A percentile compares a stretch with the other conserved stretches of the same genome.
Conservation (phyloP, 2,113 vertebrate species). For the Sapayoa aenigma region DNA sequence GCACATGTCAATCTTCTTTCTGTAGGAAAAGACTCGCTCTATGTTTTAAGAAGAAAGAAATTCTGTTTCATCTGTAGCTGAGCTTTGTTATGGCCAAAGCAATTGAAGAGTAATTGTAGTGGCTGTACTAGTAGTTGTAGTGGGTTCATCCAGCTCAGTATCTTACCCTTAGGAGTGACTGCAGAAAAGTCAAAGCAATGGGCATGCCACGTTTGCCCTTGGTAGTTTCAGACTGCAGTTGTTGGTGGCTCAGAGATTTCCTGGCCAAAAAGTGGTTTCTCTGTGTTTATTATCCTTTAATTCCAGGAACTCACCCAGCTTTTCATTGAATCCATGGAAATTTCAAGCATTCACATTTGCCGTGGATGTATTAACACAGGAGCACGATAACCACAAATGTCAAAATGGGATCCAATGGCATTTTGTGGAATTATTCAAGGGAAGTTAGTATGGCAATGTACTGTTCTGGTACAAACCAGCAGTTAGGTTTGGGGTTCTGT, state of each 20-base stretch:
- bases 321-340: neutral
- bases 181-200: neutral
- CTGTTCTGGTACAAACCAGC: neutral
- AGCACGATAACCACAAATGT: neutral
- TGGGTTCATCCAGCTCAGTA: neutral
- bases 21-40: neutral
- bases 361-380: neutral
- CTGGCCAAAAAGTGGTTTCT: neutral
- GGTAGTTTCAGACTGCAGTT: neutral
- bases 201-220: neutral
- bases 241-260: neutral
- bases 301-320: neutral
- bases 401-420: neutral
- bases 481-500: neutral
- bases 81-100: neutral
- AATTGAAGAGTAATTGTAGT: neutral
- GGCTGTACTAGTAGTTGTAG: neutral
- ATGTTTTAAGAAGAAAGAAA: neutral
- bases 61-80: neutral
- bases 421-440: neutral
- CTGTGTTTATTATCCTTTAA: neutral
- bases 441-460: neutral
- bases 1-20: neutral
- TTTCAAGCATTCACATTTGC: neutral
- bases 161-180: neutral